Evolutionary conservation across 2,797 vertebrate species (phyloP), one percentile per base, ranked within the genome.

Genomic region (Lacerta agilis): DNA sequence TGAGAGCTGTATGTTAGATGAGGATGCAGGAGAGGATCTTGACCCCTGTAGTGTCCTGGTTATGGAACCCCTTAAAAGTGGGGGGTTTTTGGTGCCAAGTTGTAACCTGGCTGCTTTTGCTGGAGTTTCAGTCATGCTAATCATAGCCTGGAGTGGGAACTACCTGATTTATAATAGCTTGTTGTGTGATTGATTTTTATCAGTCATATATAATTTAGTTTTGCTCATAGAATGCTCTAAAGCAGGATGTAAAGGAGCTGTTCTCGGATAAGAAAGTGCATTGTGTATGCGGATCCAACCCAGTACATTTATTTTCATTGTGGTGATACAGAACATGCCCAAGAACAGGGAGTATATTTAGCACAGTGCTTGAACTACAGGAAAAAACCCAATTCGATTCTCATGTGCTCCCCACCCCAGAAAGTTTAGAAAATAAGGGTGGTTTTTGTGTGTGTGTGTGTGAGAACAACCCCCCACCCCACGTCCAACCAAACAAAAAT

Each of bases 271-370:
- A 10, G 78, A 67, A 76, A 17, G 33, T 27, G 11, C 58, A 25
- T 69, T 77, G n/a, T 87, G 3, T 69, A 18, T 41, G 67, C 20
- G 2, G 41, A 27, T 85, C 8, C 10, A 29, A 49, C 5, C 13
- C 84, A 89, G 71, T 91, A 86, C 93, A 77, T 91, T 94, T 94
- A 49, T 93, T 93, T 95, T 94, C 89, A 93, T 92, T 94, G 86
- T 87, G 89, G 87, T 93, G 73, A 83, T 78, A 36, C 73, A 88
- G 23, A 33, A 92, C 58, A 80, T 89, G 90, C 55, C 82, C 86
- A 79, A 89, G 33, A 86, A 86, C 61, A 85, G 61, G 33, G 0
- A 0, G 0, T 49, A 15, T 33, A 66, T 29, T 80, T 87, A 79
- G 91, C 93, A 0, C 84, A 91, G 86, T 87, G 29, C 82, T 82